Evolutionary conservation across 2,113 vertebrate species (phyloP).

Genomic region (Rutilus rutilus): DNA sequence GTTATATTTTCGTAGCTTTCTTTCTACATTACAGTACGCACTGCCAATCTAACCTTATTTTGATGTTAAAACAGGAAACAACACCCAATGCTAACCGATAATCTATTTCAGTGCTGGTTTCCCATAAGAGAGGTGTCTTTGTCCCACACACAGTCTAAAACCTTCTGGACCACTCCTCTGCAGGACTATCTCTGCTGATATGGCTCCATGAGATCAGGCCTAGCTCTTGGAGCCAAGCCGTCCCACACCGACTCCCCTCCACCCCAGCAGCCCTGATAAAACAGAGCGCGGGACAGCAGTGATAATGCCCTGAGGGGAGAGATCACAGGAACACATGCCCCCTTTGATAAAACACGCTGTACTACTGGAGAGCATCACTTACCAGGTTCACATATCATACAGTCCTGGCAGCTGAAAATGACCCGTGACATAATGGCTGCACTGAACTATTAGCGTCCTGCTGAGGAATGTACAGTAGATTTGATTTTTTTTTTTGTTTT

Average conservation of each 20-base stretch:
- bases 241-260: conserved; percentile 34
- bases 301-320: conserved; percentile 52
- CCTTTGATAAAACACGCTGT: conserved; percentile 65
- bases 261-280: conserved; percentile 51
- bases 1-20: neutral
- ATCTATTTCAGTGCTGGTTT: conserved; percentile 20
- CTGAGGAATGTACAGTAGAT: conserved; percentile 6
- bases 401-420: neutral
- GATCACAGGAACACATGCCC: conserved; percentile 65
- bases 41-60: neutral
- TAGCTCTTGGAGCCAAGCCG: conserved; percentile 44
- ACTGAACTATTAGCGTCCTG: conserved; percentile 11
- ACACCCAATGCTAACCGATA: neutral
- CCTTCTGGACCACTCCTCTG: neutral
- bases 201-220: conserved; percentile 11
- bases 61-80: conserved; percentile 4
- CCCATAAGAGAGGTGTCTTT: conserved; percentile 27
- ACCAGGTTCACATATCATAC: conserved; percentile 34
- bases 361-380: conserved; percentile 60
- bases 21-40: neutral
- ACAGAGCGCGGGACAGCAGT: conserved; percentile 38
- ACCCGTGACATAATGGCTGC: neutral
- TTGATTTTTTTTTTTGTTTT: neutral
- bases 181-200: conserved; percentile 50
- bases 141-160: neutral